These are phyloP conservation scores for Idaea straminata DNA, from an alignment of 2,888 invertebrate species.

Conservation along the genomic window DNA sequence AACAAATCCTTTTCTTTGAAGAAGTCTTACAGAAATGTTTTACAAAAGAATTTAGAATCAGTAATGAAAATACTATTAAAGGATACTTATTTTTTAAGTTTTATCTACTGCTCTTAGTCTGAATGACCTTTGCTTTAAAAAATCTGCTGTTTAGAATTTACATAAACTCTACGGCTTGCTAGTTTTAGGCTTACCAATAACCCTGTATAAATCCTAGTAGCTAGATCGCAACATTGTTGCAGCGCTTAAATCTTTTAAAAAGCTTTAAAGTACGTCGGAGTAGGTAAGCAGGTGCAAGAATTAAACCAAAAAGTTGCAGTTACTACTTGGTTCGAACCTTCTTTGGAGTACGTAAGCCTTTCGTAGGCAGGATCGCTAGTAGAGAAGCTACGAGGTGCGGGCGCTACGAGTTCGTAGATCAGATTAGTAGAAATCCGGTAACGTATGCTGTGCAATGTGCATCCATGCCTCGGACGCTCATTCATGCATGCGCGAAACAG, in stretches of 20 bases:
- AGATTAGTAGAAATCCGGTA: conserved; percentile 4
- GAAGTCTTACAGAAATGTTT: too few species aligned
- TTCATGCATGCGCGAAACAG: background rate
- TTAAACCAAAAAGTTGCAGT: conserved; percentile 14
- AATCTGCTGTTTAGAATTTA: too few species aligned
- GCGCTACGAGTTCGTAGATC: conserved; percentile 9
- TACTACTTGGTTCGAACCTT: conserved; percentile 9
- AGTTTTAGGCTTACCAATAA: too few species aligned
- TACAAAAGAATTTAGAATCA: too few species aligned
- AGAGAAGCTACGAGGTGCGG: conserved; percentile 2
- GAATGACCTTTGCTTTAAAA: too few species aligned
- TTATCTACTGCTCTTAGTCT: too few species aligned
- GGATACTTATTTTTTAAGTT: too few species aligned
- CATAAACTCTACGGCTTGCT: too few species aligned
- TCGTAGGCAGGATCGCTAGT: background rate
- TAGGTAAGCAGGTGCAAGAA: conserved; percentile 15
- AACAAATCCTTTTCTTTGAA: too few species aligned
- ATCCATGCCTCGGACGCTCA: background rate
- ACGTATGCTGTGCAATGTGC: background rate
- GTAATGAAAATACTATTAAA: too few species aligned
- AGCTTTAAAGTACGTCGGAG: conserved; percentile 6
- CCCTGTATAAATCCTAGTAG: too few species aligned
- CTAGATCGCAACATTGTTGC: background rate
- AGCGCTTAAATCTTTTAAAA: conserved; percentile 22
- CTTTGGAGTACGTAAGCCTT: conserved; percentile 7